phyloP scores from a whole-genome alignment of 2,797 vertebrate species.

The Semotilus atromaculatus region DNA sequence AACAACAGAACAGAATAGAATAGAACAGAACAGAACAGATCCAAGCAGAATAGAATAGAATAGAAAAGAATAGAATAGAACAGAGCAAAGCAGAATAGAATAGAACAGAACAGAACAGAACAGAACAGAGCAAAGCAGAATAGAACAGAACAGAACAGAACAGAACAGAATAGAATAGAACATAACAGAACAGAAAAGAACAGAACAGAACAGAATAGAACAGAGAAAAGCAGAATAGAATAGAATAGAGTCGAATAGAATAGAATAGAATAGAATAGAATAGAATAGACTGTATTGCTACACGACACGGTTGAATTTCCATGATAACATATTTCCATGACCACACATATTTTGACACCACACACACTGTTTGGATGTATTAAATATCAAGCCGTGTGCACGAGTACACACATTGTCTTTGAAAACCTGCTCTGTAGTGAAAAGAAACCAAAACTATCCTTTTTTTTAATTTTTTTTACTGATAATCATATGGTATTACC shows the following conservation, averaged over 20 bases:
- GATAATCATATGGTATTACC: background rate
- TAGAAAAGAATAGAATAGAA: no score
- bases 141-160: no score
- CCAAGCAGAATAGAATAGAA: no score
- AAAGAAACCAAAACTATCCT: background rate
- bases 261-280: background rate
- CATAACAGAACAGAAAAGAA: no score
- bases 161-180: background rate
- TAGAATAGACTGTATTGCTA: background rate
- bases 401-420: background rate
- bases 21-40: no score
- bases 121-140: no score
- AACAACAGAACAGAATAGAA: no score
- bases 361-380: background rate
- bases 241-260: background rate
- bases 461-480: no score
- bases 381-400: background rate
- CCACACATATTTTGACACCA: background rate
- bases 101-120: background rate
- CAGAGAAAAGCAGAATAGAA: background rate
- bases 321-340: background rate
- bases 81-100: no score
- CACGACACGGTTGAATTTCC: background rate
- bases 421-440: background rate
- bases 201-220: background rate